Base-by-base conservation (phyloP, 2,797 vertebrate species). In the Merluccius polli region DNA sequence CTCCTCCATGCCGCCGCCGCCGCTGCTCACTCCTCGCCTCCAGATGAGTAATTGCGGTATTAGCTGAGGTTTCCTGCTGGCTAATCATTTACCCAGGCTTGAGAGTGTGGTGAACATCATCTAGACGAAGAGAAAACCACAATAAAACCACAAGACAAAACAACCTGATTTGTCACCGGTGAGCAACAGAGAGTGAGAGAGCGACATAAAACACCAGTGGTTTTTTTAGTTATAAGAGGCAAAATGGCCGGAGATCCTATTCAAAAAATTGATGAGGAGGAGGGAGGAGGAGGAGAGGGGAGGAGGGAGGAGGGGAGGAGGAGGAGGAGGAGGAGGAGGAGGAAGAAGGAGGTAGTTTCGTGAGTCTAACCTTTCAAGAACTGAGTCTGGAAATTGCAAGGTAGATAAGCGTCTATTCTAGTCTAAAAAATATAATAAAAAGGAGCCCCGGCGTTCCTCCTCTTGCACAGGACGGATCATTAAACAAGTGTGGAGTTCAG, bases 21-120 rank as follows among this genome's bases (percentile, higher is more conserved):
- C 79, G 83, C 8, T 10, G 76, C 74, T 67, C 30, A 18, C 0
- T 72, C 77, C n/a, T n/a, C n/a, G n/a, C n/a, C n/a, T n/a, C n/a
- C 81, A 78, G 79, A 74, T 76, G 68, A 78, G 75, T 90, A 89
- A 89, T 86, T 86, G 84, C 79, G 82, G 70, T 71, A 88, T 88
- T 81, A 87, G 84, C 75, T 79, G 41, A 70, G 82, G 13, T 83
- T 82, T 87, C 83, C 79, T 44, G 83, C 79, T 77, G 82, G 79
- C 78, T 89, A 87, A 90, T 90, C 87, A 90, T 85, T 84, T 84
- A 81, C 83, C 77, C 48, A 68, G n/a, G 59, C 75, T 67, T 73
- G 36, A 63, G 30, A 77, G 65, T 73, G 65, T 41, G 10, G n/a
- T 79, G 81, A 85, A 77, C 73, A 77, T n/a, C n/a, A n/a, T 80